phyloP scores from a whole-genome alignment of 2,888 invertebrate species.

The Apamea sordens region DNA sequence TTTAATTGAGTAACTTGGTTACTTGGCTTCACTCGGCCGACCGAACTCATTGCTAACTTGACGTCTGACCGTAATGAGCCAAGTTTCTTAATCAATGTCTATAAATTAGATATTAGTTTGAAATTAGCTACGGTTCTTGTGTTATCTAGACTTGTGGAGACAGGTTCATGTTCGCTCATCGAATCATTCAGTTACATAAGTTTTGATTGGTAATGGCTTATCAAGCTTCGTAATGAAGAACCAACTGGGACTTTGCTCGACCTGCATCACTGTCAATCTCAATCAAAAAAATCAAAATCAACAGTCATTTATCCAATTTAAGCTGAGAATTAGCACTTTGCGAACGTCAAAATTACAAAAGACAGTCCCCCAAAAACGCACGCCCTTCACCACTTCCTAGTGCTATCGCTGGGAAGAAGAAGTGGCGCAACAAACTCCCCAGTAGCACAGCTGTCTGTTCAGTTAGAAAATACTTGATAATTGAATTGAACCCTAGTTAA shows the following conservation, averaged over 20 bases:
- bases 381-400: too few relatives aligned
- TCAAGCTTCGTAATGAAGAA: neutral
- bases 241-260: neutral
- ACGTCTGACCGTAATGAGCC: conserved; percentile 18
- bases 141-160: neutral
- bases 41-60: conserved; percentile 53
- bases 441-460: too few relatives aligned
- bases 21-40: conserved; percentile 25
- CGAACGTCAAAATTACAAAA: too few relatives aligned
- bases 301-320: too few relatives aligned
- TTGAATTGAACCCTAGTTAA: too few relatives aligned
- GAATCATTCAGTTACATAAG: neutral
- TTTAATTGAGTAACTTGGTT: conserved; percentile 53
- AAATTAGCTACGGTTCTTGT: conserved; percentile 13
- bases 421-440: too few relatives aligned
- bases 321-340: too few relatives aligned
- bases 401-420: too few relatives aligned
- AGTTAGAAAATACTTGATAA: too few relatives aligned
- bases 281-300: too few relatives aligned
- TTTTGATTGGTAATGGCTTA: neutral
- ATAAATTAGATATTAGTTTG: conserved; percentile 48
- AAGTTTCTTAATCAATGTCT: conserved; percentile 52
- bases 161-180: neutral
- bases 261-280: too few relatives aligned
- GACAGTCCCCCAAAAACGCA: too few relatives aligned